Evolutionary conservation across 2,888 invertebrate species (phyloP), one percentile per base, ranked within the genome.

Genomic region (Yponomeuta sedellus): DNA sequence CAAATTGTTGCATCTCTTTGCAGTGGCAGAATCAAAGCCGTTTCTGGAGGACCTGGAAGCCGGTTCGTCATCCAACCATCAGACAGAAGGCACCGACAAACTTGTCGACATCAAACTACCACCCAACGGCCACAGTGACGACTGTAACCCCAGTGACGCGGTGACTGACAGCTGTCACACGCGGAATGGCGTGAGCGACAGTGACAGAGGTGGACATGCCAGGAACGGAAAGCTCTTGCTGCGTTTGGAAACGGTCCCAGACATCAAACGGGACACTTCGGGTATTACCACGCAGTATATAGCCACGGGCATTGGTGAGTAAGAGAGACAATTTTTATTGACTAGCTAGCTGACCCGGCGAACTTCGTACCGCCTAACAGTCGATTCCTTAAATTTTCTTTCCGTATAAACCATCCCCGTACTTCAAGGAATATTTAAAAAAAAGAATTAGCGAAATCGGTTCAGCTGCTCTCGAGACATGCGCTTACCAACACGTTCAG

Each of bases 261-360:
- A 90, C 62, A 91, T 91, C 67, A 90, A 91, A 69, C 71, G 88
- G 39, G 90, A 91, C 52, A 88, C 88, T 0, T 86, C 89, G 0
- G 91, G 91, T 0, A 85, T 89, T 64, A 91, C 88, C 2, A 88
- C 88, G 0, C 91, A 91, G 73, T 90, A 90, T 65, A 84, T 92
- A 10, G 88, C 91, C 56, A 80, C 91, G 34, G 88, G 88, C 0
- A 88, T 91, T 64, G 91, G 91, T 90, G 67, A 73, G 75, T 64
- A n/a, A 22, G 8, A 6, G 20, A 19, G n/a, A 58, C 22, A 58
- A 5, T 5, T 6, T 2, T 44, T 28, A 28, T 4, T 28, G 5
- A 28, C 2, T 28, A 5, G 28, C 5, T 28, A 28, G 5, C 5
- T 2, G 28, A 28, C n/a, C n/a, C n/a, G n/a, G n/a, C n/a, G n/a